phyloP scores from a whole-genome alignment of 2,113 vertebrate genomes.

The Neodon shergylaensis region DNA sequence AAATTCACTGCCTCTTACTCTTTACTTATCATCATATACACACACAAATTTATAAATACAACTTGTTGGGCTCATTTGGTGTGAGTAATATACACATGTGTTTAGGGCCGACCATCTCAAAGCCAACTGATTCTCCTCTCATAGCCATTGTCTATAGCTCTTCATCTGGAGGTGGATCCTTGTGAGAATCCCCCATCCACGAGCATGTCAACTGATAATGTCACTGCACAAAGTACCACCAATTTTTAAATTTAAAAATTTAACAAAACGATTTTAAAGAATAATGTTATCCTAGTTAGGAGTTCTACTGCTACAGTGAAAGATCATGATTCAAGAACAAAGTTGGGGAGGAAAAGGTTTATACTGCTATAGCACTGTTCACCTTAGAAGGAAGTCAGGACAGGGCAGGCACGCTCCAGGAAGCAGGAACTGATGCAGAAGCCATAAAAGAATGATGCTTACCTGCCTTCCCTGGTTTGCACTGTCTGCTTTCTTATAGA shows the following conservation, averaged over 20 bases:
- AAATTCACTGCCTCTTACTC: not conserved
- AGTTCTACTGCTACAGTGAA: too few relatives aligned
- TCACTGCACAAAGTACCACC: not conserved
- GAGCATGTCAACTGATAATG: not conserved
- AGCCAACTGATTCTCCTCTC: not conserved
- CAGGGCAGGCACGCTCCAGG: too few relatives aligned
- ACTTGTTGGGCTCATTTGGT: not conserved
- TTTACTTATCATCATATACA: not conserved
- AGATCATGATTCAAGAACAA: too few relatives aligned
- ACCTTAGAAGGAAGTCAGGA: too few relatives aligned
- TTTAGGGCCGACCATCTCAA: not conserved
- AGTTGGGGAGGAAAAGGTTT: too few relatives aligned
- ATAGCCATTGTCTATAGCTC: not conserved
- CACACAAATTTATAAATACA: not conserved
- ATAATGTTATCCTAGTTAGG: not conserved
- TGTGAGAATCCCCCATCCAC: not conserved
- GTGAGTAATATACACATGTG: not conserved
- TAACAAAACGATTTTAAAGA: conserved; percentile 40
- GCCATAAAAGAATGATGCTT: too few relatives aligned
- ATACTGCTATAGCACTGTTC: too few relatives aligned
- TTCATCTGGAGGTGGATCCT: not conserved
- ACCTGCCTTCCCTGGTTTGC: too few relatives aligned
- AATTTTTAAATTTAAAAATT: not conserved
- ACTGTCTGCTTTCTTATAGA: too few relatives aligned
- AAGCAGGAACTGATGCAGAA: too few relatives aligned